phyloP scores from a whole-genome alignment of 1,140 invertebrate species.

The Polypedilum vanderplanki region DNA sequence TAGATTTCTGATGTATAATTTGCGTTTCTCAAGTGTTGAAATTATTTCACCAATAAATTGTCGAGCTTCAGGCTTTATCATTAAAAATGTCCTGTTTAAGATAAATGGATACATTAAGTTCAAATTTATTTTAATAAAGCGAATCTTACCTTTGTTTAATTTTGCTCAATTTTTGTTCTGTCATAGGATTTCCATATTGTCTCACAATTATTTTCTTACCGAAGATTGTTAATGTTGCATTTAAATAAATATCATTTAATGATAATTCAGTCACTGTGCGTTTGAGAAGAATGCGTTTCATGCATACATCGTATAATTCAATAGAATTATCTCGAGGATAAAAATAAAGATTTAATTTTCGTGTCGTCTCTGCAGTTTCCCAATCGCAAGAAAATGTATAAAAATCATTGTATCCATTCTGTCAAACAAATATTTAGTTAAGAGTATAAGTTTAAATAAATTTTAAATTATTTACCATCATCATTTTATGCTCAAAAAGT shows the following conservation, averaged over 20 bases:
- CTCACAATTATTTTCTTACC: conserved; percentile 68
- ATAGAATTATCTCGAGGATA: background rate
- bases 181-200: conserved; percentile 66
- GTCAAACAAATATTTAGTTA: background rate
- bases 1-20: conserved; percentile 64
- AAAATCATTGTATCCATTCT: background rate
- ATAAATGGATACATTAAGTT: background rate
- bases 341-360: conserved; percentile 19
- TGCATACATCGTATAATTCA: background rate
- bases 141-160: conserved; percentile 53
- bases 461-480: too few relatives aligned
- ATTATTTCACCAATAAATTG: conserved; percentile 67
- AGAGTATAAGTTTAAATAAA: too few relatives aligned
- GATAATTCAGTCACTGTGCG: conserved; percentile 61
- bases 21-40: conserved; percentile 54
- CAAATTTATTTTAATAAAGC: background rate
- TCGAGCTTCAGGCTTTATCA: conserved; percentile 67
- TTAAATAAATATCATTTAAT: conserved; percentile 65
- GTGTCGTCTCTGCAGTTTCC: background rate
- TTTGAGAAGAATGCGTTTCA: conserved; percentile 56
- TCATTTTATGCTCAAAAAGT: too few relatives aligned
- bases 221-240: conserved; percentile 67
- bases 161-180: conserved; percentile 52
- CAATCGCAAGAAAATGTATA: background rate
- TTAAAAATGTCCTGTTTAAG: conserved; percentile 60